Percentiles rank a stretch among this genome's conserved stretches.
Conservation (phyloP, 2,113 vertebrate genomes). For the Microtus pennsylvanicus region DNA sequence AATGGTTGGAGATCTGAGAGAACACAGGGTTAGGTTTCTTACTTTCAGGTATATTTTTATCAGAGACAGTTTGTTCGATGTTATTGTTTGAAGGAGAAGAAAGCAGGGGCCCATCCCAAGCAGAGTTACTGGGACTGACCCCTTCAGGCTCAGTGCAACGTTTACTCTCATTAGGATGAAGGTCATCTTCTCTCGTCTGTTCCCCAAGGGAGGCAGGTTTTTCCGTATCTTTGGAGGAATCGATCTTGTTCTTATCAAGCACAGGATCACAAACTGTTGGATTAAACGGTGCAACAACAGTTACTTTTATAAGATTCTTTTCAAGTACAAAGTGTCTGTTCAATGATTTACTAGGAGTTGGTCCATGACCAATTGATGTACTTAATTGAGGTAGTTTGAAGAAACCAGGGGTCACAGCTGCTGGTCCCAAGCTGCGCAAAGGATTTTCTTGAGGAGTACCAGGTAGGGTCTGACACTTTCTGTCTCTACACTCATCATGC, state of each 20-base stretch:
- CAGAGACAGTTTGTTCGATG: constrained; percentile 55
- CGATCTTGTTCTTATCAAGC: constrained; percentile 70
- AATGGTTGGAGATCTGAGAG: constrained; percentile 66
- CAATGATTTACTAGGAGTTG: constrained; percentile 70
- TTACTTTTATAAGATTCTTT: constrained; percentile 80
- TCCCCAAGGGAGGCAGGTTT: constrained; percentile 53
- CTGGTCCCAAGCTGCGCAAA: constrained; percentile 46
- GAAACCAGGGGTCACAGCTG: constrained; percentile 57
- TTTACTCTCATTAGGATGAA: constrained; percentile 37
- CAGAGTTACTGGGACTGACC: background rate
- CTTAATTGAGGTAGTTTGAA: constrained; percentile 73
- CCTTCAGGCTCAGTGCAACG: constrained; percentile 43
- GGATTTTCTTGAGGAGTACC: background rate
- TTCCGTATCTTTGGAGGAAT: constrained; percentile 70
- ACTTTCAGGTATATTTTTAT: constrained; percentile 50
- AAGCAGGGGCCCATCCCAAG: background rate
- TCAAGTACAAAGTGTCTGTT: constrained; percentile 71
- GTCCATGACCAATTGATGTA: constrained; percentile 63
- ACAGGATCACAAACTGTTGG: constrained; percentile 74
- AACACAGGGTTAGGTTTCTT: constrained; percentile 55
- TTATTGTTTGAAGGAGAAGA: background rate
- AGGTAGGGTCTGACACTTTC: background rate
- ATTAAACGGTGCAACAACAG: constrained; percentile 81
- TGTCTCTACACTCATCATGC: background rate
- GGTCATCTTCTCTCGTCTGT: background rate